Evolutionary conservation across 2,113 vertebrate genomes (phyloP).

Genomic region (Saiga tatarica): DNA sequence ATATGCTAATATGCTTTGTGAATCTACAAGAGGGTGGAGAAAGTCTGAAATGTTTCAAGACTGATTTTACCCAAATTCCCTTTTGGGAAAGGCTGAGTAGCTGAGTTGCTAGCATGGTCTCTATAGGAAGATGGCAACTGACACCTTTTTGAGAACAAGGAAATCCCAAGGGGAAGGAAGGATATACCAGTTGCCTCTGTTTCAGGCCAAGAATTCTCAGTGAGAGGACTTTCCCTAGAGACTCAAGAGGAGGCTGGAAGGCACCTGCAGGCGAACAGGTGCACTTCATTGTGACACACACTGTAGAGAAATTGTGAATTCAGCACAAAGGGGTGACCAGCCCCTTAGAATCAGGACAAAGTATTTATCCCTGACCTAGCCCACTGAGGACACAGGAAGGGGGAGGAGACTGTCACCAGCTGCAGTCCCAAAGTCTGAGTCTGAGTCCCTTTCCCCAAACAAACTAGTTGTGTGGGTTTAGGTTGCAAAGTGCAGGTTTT

Average conservation of each 20-base stretch:
- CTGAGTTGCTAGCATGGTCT: background rate
- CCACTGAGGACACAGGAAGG: background rate
- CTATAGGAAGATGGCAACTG: background rate
- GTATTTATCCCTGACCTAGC: background rate
- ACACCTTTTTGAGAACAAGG: background rate
- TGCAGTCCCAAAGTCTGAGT: background rate
- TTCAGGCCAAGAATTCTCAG: constrained; percentile 16
- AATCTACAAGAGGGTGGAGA: background rate
- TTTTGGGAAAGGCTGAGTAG: background rate
- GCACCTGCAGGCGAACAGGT: background rate
- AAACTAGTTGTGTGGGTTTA: background rate
- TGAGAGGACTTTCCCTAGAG: background rate
- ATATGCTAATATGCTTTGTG: background rate
- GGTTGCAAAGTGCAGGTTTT: background rate
- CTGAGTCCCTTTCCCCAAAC: background rate
- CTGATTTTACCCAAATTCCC: background rate
- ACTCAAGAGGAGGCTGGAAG: background rate
- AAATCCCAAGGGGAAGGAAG: background rate
- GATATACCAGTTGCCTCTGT: background rate
- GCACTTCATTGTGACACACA: background rate
- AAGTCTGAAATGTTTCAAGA: background rate
- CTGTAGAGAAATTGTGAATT: background rate
- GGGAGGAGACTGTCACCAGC: background rate
- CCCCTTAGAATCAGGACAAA: background rate
- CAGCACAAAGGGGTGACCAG: background rate